phyloP scores from a whole-genome alignment of 2,888 invertebrate species.

The Pemphredon lugubris region DNA sequence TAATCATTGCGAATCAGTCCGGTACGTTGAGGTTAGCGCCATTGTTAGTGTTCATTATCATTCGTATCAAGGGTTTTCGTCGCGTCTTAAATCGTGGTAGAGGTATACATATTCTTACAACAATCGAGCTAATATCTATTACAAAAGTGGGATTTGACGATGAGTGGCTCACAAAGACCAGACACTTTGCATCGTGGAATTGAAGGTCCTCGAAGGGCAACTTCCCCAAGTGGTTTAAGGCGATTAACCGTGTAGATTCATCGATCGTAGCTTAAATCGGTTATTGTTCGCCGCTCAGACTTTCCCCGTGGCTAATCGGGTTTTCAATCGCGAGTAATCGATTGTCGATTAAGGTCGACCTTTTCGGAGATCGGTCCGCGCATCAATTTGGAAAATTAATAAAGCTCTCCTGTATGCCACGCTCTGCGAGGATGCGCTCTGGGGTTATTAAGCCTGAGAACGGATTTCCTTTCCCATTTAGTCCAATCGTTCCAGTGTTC shows the following conservation, averaged over 20 bases:
- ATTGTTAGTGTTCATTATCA: too few species aligned
- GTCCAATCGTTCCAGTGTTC: constrained; percentile 5
- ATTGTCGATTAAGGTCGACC: constrained; percentile 65
- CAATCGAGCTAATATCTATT: too few species aligned
- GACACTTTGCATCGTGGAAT: constrained; percentile 45
- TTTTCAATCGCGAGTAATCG: constrained; percentile 68
- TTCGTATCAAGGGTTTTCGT: too few species aligned
- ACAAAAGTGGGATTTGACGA: constrained; percentile 32
- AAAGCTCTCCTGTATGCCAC: too few species aligned
- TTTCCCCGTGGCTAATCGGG: constrained; percentile 65
- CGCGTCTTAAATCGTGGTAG: too few species aligned
- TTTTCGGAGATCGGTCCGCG: constrained; percentile 32
- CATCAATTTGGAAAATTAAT: constrained; percentile 45
- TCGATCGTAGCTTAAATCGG: constrained; percentile 70
- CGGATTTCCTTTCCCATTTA: constrained; percentile 6
- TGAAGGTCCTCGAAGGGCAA: constrained; percentile 43
- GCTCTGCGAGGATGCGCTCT: not conserved
- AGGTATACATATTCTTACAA: too few species aligned
- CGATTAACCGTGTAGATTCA: constrained; percentile 71
- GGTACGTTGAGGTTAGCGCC: too few species aligned
- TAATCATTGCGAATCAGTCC: too few species aligned
- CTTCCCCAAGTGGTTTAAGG: constrained; percentile 62
- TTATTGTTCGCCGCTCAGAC: constrained; percentile 68
- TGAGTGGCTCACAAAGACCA: constrained; percentile 31
- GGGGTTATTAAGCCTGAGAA: constrained; percentile 13